Evolutionary conservation across 1,140 invertebrate species (phyloP), one percentile per base, ranked within the genome.

Genomic region (Drepana arcuata): DNA sequence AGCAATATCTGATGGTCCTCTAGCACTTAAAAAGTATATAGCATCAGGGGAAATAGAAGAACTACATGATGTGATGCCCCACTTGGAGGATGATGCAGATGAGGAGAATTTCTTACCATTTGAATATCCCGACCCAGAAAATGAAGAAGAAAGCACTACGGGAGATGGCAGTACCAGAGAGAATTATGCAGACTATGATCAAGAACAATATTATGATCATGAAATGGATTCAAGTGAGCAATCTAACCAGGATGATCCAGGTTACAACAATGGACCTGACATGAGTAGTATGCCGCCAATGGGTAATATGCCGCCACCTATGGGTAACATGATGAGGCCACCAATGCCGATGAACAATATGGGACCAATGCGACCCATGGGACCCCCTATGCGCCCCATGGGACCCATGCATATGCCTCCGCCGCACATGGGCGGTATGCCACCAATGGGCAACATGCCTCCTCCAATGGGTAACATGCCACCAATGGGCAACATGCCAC

Each of bases 31-130:
- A 61, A 91, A 89, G 65, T 89, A 89, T 40, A 89, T 94, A 10
- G 87, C 89, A 47, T 89, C 91, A 3, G 92, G 92, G 26, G 90
- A 91, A 69, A 87, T 94, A 36, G 90, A 92, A 67, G 91, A 93
- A 61, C 53, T 94, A 15, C 85, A 88, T 26, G 92, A 94, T 58
- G 87, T 93, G 1, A 89, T 92, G 53, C 90, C 83, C 29, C 85
- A 84, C 37, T 83, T 88, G 32, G 88, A 90, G 41, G 72, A 87
- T 2, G 85, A 86, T 36, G 87, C 88, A 38, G 88, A 91, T 70
- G 47, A 74, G 53, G 57, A 86, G 37, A 58, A 74, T 58, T 48
- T 68, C 43, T 34, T 52, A 47, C 74, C 78, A 37, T 83, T 81
- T 66, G 68, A 78, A 47, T 83, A 81, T 62, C 77, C 74, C 16